Evolutionary conservation across 2,113 vertebrate genomes (phyloP).

Genomic region (Balaeniceps rex): DNA sequence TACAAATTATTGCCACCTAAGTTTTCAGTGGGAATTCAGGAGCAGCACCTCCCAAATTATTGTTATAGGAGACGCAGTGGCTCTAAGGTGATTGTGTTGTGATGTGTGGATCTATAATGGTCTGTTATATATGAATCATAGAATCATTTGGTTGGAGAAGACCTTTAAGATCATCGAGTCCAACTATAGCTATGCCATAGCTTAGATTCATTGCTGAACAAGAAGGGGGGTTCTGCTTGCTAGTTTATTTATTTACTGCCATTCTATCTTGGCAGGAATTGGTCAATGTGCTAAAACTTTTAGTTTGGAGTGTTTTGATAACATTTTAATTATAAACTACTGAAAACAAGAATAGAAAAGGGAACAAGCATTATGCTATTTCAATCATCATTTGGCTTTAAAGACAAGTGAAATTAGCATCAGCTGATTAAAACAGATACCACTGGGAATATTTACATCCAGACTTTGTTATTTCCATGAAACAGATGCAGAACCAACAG

Average conservation of each 20-base stretch:
- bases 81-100: not conserved
- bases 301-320: not conserved
- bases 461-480: conserved; percentile 20
- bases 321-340: rapidly evolving
- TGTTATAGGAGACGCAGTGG: not conserved
- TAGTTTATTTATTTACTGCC: not conserved
- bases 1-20: not conserved
- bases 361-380: not conserved
- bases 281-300: not conserved
- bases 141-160: no score
- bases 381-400: not conserved
- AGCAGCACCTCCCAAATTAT: not conserved
- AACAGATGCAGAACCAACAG: conserved; percentile 71
- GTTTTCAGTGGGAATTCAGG: not conserved
- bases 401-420: not conserved
- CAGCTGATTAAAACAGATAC: not conserved
- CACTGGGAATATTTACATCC: not conserved
- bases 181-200: no score
- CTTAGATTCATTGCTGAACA: not conserved
- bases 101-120: not conserved
- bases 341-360: not conserved
- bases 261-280: not conserved
- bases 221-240: not conserved
- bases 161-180: no score
- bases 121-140: not conserved